Evolutionary conservation across 1,140 invertebrate species (phyloP).

Genomic region (Apocrypta bakeri): DNA sequence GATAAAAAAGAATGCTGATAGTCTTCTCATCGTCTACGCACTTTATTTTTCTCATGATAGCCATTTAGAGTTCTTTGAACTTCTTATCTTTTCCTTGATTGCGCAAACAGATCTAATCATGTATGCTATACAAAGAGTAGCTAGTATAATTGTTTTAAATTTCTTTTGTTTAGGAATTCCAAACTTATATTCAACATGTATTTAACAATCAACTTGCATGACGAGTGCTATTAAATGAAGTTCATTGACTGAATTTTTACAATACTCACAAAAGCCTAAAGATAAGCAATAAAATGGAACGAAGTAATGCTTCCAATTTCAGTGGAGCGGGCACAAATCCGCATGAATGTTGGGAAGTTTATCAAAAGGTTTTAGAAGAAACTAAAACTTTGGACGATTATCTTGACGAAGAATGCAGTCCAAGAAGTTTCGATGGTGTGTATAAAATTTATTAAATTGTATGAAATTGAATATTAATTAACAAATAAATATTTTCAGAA

Average conservation of each 20-base stretch:
- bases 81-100: conserved; percentile 9
- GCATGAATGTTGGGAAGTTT: conserved; percentile 75
- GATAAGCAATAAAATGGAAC: conserved; percentile 64
- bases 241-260: conserved; percentile 5
- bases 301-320: conserved; percentile 62
- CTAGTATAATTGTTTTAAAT: not conserved
- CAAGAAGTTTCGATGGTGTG: conserved; percentile 70
- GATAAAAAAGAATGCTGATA: conserved; percentile 15
- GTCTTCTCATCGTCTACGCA: not conserved
- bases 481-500: conserved; percentile 64
- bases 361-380: conserved; percentile 73
- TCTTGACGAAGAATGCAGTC: conserved; percentile 73
- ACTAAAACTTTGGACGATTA: conserved; percentile 74
- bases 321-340: conserved; percentile 68
- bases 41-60: not conserved
- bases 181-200: conserved; percentile 9
- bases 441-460: conserved; percentile 28
- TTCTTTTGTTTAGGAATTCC: conserved; percentile 13
- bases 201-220: conserved; percentile 8
- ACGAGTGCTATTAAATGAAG: conserved; percentile 4
- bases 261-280: not conserved
- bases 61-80: conserved; percentile 15
- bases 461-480: conserved; percentile 30
- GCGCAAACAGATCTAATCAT: not conserved
- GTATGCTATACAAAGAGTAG: not conserved